phyloP scores from a whole-genome alignment of 2,888 invertebrate species.

The Oscheius onirici region DNA sequence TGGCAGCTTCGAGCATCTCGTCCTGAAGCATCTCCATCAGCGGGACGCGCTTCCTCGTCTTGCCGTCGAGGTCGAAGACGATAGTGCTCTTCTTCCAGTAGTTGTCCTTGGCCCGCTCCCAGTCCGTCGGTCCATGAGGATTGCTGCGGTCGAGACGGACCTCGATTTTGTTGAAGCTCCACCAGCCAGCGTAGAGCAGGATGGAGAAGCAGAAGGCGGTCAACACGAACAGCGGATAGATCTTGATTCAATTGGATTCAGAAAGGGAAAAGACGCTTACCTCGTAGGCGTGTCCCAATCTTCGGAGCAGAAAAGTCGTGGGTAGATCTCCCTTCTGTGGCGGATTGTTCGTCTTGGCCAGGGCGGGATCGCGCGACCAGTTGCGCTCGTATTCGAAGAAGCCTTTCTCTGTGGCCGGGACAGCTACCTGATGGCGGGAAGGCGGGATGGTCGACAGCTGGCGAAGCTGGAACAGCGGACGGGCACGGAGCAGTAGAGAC shows the following conservation, averaged over 20 bases:
- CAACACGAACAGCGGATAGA: conserved; percentile 59
- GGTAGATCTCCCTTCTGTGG: conserved; percentile 50
- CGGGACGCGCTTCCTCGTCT: conserved; percentile 57
- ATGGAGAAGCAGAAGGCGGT: conserved; percentile 52
- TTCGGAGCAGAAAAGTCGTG: conserved; percentile 50
- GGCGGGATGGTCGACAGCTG: conserved; percentile 6
- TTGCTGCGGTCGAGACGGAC: conserved; percentile 65
- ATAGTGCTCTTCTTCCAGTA: conserved; percentile 61
- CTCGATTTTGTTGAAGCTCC: conserved; percentile 60
- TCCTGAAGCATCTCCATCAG: conserved; percentile 65
- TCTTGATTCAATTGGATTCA: background rate
- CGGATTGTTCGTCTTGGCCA: conserved; percentile 35
- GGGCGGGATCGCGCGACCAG: conserved; percentile 44
- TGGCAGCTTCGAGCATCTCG: conserved; percentile 68
- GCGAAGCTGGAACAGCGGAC: background rate
- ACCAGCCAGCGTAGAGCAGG: conserved; percentile 47
- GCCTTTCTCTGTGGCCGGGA: conserved; percentile 30
- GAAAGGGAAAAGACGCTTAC: background rate
- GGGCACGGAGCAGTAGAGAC: no score
- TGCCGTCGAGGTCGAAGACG: conserved; percentile 56
- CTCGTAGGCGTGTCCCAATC: conserved; percentile 64
- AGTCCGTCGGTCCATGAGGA: conserved; percentile 63
- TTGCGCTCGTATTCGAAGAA: conserved; percentile 44
- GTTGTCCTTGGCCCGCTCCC: conserved; percentile 58
- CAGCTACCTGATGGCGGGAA: conserved; percentile 3